These are phyloP conservation scores for Zaprionus nigranus DNA, from an alignment of 1,140 invertebrate genomes.

Conservation along the genomic window DNA sequence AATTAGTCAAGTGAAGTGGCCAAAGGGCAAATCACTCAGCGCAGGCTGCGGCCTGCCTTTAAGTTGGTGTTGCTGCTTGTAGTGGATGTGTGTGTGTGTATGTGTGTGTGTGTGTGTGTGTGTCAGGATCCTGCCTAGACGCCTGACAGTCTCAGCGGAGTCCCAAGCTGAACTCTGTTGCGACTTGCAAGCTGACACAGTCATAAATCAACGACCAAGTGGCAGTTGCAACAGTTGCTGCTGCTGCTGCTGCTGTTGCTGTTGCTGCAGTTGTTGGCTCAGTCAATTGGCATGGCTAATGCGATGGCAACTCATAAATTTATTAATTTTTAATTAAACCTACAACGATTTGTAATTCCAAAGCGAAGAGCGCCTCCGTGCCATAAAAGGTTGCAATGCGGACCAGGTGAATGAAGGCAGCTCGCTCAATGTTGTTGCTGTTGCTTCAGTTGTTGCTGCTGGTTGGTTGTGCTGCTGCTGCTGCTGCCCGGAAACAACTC, in stretches of 20 bases:
- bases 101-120: conserved; percentile 11
- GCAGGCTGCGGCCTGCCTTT: conserved; percentile 57
- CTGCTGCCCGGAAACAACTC: conserved; percentile 80
- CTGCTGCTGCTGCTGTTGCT: conserved; percentile 2
- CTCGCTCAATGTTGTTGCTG: conserved; percentile 16
- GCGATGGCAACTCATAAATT: conserved; percentile 81
- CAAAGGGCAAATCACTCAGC: conserved; percentile 65
- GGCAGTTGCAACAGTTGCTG: conserved; percentile 28
- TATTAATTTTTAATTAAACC: conserved; percentile 83
- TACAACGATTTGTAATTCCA: conserved; percentile 81
- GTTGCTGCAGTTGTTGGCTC: conserved; percentile 56
- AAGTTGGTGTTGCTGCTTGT: conserved; percentile 29
- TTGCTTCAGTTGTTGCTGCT: conserved; percentile 3
- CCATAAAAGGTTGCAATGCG: conserved; percentile 5
- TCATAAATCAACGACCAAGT: conserved; percentile 43
- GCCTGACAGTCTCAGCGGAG: conserved; percentile 46
- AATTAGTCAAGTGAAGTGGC: conserved; percentile 80
- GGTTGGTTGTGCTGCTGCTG: conserved; percentile 2
- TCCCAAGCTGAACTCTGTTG: conserved; percentile 1
- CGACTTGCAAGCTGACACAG: conserved; percentile 12
- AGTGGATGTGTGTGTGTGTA: conserved; percentile 1
- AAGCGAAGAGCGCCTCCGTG: conserved; percentile 41
- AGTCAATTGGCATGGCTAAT: conserved; percentile 81
- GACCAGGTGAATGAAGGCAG: conserved; percentile 10
- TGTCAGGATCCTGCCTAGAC: conserved; percentile 30